Conservation (phyloP, 2,113 vertebrate species). For the Himantopus leucocephalus region DNA sequence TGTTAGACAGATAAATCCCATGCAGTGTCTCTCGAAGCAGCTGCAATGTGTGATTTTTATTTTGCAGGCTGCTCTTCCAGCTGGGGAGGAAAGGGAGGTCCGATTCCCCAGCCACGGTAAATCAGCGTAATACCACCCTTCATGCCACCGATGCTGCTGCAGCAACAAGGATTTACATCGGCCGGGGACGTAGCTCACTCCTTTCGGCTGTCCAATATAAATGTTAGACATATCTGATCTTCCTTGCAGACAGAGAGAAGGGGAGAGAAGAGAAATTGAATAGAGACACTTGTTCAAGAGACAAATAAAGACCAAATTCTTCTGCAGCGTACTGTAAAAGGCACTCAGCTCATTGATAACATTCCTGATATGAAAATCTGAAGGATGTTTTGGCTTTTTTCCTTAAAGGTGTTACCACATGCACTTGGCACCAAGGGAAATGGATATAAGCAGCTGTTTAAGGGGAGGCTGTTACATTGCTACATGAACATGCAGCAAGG, state of each 20-base stretch:
- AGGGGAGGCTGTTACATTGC: not conserved
- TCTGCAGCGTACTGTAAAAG: not conserved
- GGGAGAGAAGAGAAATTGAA: not conserved
- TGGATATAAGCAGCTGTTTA: not conserved
- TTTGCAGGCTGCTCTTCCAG: constrained; percentile 2
- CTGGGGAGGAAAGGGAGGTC: not conserved
- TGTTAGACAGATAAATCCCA: not conserved
- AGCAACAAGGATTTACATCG: not conserved
- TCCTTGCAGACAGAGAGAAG: not conserved
- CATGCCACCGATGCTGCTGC: not conserved
- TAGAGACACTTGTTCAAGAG: not conserved
- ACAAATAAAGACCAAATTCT: not conserved
- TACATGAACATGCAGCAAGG: not conserved
- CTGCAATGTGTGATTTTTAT: not conserved
- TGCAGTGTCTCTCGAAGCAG: not conserved
- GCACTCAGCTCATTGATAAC: not conserved
- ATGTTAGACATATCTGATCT: not conserved
- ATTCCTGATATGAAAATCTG: not conserved
- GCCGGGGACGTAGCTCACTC: not conserved
- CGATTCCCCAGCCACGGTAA: not conserved
- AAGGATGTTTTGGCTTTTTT: not conserved
- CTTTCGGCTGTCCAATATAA: not conserved
- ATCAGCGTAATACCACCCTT: not conserved
- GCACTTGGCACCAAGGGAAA: not conserved
- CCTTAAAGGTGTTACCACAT: not conserved